Evolutionary conservation across 2,113 vertebrate genomes (phyloP).

Genomic region (Falco punctatus): DNA sequence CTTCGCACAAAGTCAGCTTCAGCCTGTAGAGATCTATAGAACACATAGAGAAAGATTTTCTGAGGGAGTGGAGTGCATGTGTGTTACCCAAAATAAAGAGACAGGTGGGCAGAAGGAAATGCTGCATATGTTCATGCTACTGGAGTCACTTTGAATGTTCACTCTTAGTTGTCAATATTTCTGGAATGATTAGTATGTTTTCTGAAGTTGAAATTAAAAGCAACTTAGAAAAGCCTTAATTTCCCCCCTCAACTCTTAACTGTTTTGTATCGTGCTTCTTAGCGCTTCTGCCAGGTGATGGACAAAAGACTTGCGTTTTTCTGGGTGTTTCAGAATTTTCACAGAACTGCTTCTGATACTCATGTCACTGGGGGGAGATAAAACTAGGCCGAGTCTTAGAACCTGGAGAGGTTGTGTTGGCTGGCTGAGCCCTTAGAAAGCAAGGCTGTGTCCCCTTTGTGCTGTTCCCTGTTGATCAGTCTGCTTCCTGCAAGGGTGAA

Average conservation of each 20-base stretch:
- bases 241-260: neutral
- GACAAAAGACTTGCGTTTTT: neutral
- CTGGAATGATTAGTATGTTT: neutral
- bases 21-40: neutral
- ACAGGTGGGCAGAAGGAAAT: neutral
- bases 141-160: neutral
- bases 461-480: neutral
- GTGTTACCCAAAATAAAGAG: neutral
- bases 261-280: rapidly evolving
- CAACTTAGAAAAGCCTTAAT: neutral
- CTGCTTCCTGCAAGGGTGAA: neutral
- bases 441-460: neutral
- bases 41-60: neutral
- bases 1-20: neutral
- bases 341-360: neutral
- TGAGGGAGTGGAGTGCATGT: neutral
- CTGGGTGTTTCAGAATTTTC: neutral
- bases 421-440: neutral
- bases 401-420: neutral
- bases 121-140: rapidly evolving
- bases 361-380: neutral
- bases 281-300: neutral
- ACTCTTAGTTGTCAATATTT: neutral
- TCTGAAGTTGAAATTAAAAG: neutral
- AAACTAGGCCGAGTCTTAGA: neutral